Conservation (phyloP, 2,113 vertebrate species). For the Eretmochelys imbricata region DNA sequence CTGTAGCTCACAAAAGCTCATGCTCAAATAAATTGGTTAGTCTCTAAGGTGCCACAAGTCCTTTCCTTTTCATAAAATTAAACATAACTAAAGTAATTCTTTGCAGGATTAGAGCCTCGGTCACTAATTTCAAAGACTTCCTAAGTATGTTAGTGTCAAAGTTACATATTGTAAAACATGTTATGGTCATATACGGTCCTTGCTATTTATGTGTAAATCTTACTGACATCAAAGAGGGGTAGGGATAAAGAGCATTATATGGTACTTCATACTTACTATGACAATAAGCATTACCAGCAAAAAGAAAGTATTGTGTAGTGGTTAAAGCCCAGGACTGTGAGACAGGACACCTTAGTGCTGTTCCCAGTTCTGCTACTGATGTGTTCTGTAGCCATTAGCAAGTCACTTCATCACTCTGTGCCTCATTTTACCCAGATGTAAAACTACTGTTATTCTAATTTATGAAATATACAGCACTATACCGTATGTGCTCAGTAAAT, state of each 20-base stretch:
- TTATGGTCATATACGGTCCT: neutral
- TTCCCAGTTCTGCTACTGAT: neutral
- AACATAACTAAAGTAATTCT: fast-evolving
- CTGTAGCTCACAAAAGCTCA: too few relatives aligned
- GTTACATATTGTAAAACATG: neutral
- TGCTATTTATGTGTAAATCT: neutral
- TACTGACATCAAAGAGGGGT: neutral
- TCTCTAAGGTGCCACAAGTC: too few relatives aligned
- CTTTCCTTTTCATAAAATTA: neutral
- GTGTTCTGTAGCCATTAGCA: neutral
- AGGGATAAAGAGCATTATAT: neutral
- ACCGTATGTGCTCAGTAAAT: neutral
- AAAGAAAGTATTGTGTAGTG: neutral
- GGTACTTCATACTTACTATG: neutral
- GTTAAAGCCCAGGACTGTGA: neutral
- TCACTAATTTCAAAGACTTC: neutral
- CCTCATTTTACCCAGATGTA: neutral
- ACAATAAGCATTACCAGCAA: neutral
- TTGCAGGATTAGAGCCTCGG: neutral
- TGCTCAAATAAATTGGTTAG: too few relatives aligned
- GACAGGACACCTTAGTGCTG: neutral
- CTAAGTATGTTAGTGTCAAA: neutral
- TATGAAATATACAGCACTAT: neutral
- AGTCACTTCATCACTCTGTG: neutral
- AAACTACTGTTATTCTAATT: neutral